These are phyloP conservation scores for Hypotaenidia okinawae DNA, from an alignment of 2,797 vertebrate species.

Conservation along the genomic window DNA sequence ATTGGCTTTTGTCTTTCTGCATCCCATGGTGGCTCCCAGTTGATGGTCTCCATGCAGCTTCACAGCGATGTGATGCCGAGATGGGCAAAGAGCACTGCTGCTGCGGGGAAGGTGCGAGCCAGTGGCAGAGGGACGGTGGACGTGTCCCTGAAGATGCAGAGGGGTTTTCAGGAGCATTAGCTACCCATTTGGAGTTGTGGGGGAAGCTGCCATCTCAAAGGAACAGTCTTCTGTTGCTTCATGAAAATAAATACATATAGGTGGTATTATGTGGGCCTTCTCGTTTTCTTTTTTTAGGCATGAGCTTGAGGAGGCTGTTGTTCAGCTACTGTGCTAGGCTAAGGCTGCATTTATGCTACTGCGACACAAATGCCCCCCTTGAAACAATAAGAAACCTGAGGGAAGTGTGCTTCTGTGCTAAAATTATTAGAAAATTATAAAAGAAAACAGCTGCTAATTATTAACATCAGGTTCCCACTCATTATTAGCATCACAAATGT, in stretches of 20 bases:
- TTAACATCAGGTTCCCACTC: constrained; percentile 12
- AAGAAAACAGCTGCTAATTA: constrained; percentile 23
- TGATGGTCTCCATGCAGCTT: background rate
- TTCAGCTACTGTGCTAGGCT: background rate
- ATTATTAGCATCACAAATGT: constrained; percentile 25
- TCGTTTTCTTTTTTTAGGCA: background rate
- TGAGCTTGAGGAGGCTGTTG: accelerated
- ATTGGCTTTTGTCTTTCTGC: background rate
- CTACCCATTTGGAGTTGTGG: background rate
- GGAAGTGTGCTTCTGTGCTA: background rate
- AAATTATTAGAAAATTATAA: constrained; percentile 13
- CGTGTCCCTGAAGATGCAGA: background rate
- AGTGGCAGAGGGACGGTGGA: background rate
- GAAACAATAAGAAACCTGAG: background rate
- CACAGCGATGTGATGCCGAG: accelerated
- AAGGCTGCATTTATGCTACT: background rate
- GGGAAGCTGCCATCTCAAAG: background rate
- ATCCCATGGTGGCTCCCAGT: background rate
- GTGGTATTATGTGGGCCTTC: background rate
- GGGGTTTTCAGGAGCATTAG: background rate
- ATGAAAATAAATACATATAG: background rate
- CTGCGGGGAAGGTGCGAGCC: background rate
- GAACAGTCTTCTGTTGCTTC: background rate
- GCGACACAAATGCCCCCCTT: background rate
- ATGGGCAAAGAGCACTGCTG: accelerated